These are phyloP conservation scores for Cyprichromis sp. DNA, from an alignment of 2,113 vertebrate species.

Conservation along the genomic window DNA sequence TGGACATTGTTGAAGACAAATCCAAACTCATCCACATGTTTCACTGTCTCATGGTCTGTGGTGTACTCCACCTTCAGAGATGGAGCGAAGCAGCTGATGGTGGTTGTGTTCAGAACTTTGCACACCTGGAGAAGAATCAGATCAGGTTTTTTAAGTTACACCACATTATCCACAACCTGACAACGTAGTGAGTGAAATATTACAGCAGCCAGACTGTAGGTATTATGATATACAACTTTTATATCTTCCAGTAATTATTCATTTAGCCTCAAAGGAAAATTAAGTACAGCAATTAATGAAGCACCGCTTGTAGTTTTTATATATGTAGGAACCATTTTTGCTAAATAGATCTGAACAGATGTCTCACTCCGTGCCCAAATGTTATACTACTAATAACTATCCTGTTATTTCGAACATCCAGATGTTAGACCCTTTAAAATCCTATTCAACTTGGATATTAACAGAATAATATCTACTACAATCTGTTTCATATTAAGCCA, in stretches of 20 bases:
- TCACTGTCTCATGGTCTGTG: slow-evolving; percentile 78
- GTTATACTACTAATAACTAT: not conserved
- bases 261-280: not conserved
- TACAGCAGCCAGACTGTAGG: not conserved
- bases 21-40: slow-evolving; percentile 90
- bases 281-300: not conserved
- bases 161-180: not conserved
- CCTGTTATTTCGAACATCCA: not conserved
- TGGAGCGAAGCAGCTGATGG: slow-evolving; percentile 86
- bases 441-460: not conserved
- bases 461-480: not conserved
- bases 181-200: not conserved
- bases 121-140: slow-evolving; percentile 77
- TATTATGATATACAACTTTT: not conserved
- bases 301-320: not conserved
- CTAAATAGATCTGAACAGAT: not conserved
- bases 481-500: not conserved
- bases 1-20: slow-evolving; percentile 98
- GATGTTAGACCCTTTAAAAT: not conserved
- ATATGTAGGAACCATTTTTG: not conserved
- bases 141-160: not conserved
- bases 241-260: not conserved
- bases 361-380: not conserved
- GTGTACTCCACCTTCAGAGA: slow-evolving; percentile 79
- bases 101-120: slow-evolving; percentile 84